These are phyloP conservation scores for Empidonax alnorum DNA, from an alignment of 2,113 vertebrate species.

Conservation along the genomic window DNA sequence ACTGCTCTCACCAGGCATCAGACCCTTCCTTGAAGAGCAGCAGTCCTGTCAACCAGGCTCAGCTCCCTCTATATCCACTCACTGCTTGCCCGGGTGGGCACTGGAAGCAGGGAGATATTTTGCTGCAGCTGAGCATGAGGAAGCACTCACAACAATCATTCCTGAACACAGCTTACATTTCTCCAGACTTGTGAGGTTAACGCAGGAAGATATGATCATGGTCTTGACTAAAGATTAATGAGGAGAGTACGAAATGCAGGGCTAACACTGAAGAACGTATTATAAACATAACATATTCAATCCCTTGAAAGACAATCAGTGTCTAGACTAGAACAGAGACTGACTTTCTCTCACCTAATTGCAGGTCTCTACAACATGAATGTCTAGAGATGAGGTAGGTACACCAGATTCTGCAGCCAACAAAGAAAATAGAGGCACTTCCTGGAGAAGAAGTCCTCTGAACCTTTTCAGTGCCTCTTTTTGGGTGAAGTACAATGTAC, in stretches of 20 bases:
- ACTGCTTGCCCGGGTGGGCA: not conserved
- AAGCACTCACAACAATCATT: not conserved
- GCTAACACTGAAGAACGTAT: not conserved
- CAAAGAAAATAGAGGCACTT: not conserved
- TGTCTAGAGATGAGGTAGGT: not conserved
- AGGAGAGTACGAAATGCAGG: not conserved
- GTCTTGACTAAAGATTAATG: not conserved
- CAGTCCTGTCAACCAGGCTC: not conserved
- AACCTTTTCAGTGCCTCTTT: not conserved
- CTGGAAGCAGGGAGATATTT: not conserved
- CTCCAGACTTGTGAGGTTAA: not conserved
- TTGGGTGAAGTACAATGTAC: not conserved
- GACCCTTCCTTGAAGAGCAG: not conserved
- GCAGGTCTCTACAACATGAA: not conserved
- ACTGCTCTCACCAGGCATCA: fast-evolving
- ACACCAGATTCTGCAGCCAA: not conserved
- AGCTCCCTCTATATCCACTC: not conserved
- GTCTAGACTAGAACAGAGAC: not conserved
- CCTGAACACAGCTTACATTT: not conserved
- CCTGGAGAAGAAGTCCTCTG: not conserved
- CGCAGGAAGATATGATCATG: not conserved
- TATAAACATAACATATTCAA: not conserved
- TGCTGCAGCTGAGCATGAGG: not conserved
- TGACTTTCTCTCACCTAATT: not conserved
- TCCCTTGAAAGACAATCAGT: not conserved